Evolutionary conservation across 2,888 invertebrate species (phyloP).

Genomic region (Nemoura dubitans): DNA sequence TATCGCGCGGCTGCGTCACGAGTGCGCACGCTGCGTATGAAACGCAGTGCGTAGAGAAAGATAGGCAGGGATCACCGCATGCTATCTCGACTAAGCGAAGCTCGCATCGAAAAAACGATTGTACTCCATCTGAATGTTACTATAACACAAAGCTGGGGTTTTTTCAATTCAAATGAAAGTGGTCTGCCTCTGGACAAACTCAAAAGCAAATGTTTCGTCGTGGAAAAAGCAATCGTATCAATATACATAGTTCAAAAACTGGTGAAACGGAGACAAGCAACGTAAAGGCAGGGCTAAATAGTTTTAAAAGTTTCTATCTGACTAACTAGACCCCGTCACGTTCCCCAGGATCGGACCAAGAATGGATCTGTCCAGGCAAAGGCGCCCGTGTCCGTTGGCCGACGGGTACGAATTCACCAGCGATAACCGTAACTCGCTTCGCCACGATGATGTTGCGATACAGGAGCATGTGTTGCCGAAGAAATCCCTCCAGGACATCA

Average conservation of each 20-base stretch:
- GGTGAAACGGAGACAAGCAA: no score
- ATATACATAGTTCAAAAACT: no score
- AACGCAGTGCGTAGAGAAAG: not conserved
- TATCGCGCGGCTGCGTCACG: not conserved
- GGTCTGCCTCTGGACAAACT: no score
- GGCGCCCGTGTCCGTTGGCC: not conserved
- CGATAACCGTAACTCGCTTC: conserved; percentile 1
- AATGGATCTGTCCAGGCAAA: not conserved
- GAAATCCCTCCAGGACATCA: conserved; percentile 26
- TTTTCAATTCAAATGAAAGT: no score
- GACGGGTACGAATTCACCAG: conserved; percentile 4
- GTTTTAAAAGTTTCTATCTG: no score
- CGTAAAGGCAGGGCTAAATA: not conserved
- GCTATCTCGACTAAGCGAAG: no score
- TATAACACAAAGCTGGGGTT: no score
- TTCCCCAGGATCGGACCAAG: not conserved
- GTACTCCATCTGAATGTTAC: no score
- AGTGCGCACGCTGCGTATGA: not conserved
- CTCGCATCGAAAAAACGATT: no score
- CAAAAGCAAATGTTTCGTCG: no score
- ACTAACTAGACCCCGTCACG: not conserved
- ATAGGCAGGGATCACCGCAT: no score
- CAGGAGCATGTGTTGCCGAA: not conserved
- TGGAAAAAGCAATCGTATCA: no score
- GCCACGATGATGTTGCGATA: not conserved